phyloP scores from a whole-genome alignment of 2,888 invertebrate genomes.

The Exocentrus adspersus region DNA sequence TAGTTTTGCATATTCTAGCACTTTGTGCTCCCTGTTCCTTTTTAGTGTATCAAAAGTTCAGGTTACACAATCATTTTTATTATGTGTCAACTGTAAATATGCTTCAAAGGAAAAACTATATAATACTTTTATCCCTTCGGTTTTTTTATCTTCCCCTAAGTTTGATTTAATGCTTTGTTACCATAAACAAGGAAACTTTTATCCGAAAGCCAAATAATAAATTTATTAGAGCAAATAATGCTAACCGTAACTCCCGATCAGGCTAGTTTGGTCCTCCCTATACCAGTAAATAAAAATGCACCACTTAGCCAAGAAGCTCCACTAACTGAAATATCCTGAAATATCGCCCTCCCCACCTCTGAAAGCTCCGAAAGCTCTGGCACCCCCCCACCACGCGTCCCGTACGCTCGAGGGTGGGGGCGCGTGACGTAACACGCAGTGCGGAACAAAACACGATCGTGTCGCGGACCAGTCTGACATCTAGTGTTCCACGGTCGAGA shows the following conservation, averaged over 20 bases:
- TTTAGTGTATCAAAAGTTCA: too few relatives aligned
- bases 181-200: too few relatives aligned
- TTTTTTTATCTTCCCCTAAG: too few relatives aligned
- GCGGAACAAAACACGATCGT: slow-evolving; percentile 64
- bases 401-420: slow-evolving; percentile 31
- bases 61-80: too few relatives aligned
- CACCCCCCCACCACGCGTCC: slow-evolving; percentile 39
- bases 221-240: background rate
- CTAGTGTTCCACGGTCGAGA: slow-evolving; percentile 64
- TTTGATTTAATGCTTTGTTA: too few relatives aligned
- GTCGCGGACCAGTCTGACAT: slow-evolving; percentile 56
- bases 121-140: too few relatives aligned
- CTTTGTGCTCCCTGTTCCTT: too few relatives aligned
- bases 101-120: too few relatives aligned
- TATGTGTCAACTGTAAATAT: too few relatives aligned
- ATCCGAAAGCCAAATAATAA: background rate
- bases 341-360: slow-evolving; percentile 34
- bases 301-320: slow-evolving; percentile 44
- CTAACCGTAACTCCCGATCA: slow-evolving; percentile 6
- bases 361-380: slow-evolving; percentile 37
- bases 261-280: slow-evolving; percentile 18
- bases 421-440: slow-evolving; percentile 63
- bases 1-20: too few relatives aligned
- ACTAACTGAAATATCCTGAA: slow-evolving; percentile 35
- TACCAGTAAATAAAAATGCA: slow-evolving; percentile 29